Evolutionary conservation across 2,797 vertebrate genomes (phyloP), one percentile per base, ranked within the genome.

Genomic region (Eleutherodactylus coqui): DNA sequence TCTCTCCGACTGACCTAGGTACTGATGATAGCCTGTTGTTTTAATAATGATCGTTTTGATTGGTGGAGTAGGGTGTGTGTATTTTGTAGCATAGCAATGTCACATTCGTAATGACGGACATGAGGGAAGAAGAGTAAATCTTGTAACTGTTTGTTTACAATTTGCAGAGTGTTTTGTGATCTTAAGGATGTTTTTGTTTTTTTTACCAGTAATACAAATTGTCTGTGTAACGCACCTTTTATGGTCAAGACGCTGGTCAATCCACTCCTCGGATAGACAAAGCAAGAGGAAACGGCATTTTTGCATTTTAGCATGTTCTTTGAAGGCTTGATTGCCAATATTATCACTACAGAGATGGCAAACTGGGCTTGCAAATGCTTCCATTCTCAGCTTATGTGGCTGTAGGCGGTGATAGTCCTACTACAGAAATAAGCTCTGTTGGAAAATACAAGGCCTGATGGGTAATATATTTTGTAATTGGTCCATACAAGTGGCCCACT

Each of bases 61-160:
- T 89, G 90, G 88, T 92, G 89, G 88, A 90, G 88, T 92, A 88
- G 91, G 86, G 86, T 92, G 85, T 91, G 88, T 91, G 89, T 91
- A 79, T 92, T 90, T 90, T 90, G 88, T 89, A 85, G 76, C 88
- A 49, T 91, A 90, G 88, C 87, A 88, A 90, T 89, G 67, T 84
- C 32, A 89, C 91, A 85, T 90, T 53, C 89, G 89, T 93, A 88
- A 89, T 91, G 89, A 49, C 89, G 90, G 90, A 93, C 88, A 53
- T 4, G 88, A 73, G 89, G 89, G 89, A 90, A 90, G 88, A 62
- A 88, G 89, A 89, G 86, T 45, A 83, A 84, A 82, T 88, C 87
- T 49, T 89, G 3, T 8, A 86, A 89, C 78, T 55, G 79, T 90
- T 21, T 85, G 72, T 89, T 92, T 91, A 90, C 80, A 45, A 79